phyloP scores from a whole-genome alignment of 1,140 invertebrate genomes.

The Drosophila kurseongensis region DNA sequence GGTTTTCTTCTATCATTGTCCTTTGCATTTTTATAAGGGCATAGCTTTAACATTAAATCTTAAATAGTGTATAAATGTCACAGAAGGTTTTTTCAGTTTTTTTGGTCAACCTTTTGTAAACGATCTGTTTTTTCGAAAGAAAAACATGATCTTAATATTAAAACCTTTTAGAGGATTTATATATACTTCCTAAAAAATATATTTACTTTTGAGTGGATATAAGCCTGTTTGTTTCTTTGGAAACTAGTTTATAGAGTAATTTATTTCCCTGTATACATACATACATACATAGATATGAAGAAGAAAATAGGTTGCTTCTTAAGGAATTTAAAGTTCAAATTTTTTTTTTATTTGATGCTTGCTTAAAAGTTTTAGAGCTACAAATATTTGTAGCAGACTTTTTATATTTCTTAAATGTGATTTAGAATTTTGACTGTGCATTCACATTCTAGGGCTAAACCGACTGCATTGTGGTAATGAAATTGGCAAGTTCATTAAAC shows the following conservation, averaged over 20 bases:
- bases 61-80: not conserved
- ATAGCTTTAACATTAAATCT: not conserved
- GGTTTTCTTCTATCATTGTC: not conserved
- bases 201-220: too few species aligned
- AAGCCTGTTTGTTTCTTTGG: too few species aligned
- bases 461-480: slow-evolving; percentile 44
- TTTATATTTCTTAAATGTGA: not conserved
- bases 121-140: not conserved
- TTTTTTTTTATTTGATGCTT: not conserved
- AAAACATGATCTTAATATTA: not conserved
- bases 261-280: too few species aligned
- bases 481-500: slow-evolving; percentile 76
- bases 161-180: too few species aligned
- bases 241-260: too few species aligned
- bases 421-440: not conserved
- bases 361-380: too few species aligned
- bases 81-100: too few species aligned
- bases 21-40: not conserved
- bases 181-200: too few species aligned
- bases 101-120: not conserved
- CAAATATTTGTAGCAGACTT: too few species aligned
- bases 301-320: too few species aligned
- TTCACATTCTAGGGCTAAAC: not conserved
- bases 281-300: too few species aligned
- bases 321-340: too few species aligned